Conservation (phyloP, 35 echinoderm and acorn worm genomes). For the Apostichopus japonicus region DNA sequence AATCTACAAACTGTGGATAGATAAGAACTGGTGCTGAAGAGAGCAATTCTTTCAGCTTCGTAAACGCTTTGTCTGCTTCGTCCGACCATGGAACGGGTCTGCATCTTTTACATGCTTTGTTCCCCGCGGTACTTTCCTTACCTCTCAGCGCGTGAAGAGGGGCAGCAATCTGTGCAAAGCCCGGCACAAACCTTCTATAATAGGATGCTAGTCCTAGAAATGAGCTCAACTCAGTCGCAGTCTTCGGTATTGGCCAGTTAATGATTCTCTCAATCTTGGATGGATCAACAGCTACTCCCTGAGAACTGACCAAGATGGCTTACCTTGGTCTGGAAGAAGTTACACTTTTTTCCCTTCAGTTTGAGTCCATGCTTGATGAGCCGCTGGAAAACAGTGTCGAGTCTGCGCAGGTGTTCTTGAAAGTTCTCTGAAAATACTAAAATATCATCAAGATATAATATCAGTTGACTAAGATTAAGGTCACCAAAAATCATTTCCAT, state of each 20-base stretch:
- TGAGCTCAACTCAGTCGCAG: not conserved
- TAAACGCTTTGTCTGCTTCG: constrained; percentile 24
- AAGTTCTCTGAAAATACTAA: constrained; percentile 57
- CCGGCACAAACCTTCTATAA: constrained; percentile 53
- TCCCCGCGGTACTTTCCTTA: constrained; percentile 40
- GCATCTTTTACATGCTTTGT: not conserved
- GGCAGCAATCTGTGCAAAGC: constrained; percentile 50
- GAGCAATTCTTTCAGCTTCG: constrained; percentile 2
- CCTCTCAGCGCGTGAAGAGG: constrained; percentile 44
- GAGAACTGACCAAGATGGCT: constrained; percentile 50
- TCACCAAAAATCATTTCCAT: constrained; percentile 25
- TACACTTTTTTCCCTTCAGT: constrained; percentile 62
- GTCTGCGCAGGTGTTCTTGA: constrained; percentile 36
- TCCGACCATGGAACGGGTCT: not conserved
- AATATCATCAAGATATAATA: not conserved
- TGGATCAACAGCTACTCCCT: constrained; percentile 54
- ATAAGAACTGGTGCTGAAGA: constrained; percentile 33
- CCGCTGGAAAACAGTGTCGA: constrained; percentile 49
- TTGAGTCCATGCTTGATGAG: constrained; percentile 45
- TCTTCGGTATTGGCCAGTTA: constrained; percentile 48
- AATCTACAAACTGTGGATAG: constrained; percentile 15
- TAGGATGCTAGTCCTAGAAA: constrained; percentile 61
- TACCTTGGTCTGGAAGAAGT: constrained; percentile 55
- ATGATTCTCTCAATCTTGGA: constrained; percentile 9
- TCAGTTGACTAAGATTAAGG: constrained; percentile 42